phyloP scores from a whole-genome alignment of 2,888 invertebrate species.

The Mamestra brassicae region DNA sequence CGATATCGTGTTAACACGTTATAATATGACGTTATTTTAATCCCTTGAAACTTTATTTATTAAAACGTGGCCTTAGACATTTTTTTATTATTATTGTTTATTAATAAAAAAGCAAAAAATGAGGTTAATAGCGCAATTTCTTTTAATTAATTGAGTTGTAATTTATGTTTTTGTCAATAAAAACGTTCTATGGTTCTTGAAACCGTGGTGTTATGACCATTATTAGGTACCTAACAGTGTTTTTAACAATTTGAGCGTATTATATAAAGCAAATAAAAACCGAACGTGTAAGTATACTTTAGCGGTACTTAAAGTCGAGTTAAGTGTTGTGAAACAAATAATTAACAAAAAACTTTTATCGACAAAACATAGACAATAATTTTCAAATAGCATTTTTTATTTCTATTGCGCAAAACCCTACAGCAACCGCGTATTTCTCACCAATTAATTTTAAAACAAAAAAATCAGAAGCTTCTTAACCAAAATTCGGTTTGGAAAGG shows the following conservation, averaged over 20 bases:
- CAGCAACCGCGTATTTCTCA: background rate
- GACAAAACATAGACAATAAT: slow-evolving; percentile 7
- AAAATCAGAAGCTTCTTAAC: slow-evolving; percentile 28
- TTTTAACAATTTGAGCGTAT: slow-evolving; percentile 20
- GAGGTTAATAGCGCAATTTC: slow-evolving; percentile 51
- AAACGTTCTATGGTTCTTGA: slow-evolving; percentile 37
- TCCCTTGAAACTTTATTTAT: slow-evolving; percentile 48
- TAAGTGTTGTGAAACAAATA: slow-evolving; percentile 47
- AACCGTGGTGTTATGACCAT: slow-evolving; percentile 30
- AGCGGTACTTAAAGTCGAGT: slow-evolving; percentile 31
- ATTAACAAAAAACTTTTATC: slow-evolving; percentile 22
- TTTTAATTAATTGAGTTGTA: slow-evolving; percentile 56
- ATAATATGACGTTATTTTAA: slow-evolving; percentile 38
- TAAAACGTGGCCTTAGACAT: slow-evolving; percentile 29
- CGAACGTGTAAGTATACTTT: slow-evolving; percentile 30
- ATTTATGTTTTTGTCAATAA: slow-evolving; percentile 49
- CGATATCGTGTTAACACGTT: slow-evolving; percentile 62
- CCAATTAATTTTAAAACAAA: slow-evolving; percentile 34
- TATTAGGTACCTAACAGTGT: slow-evolving; percentile 29
- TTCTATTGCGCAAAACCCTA: background rate
- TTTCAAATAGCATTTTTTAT: background rate
- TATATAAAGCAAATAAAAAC: slow-evolving; percentile 29
- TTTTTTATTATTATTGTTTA: slow-evolving; percentile 46
- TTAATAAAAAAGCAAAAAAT: slow-evolving; percentile 48
- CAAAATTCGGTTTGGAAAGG: slow-evolving; percentile 55